Evolutionary conservation across 2,797 vertebrate genomes (phyloP), one percentile per base, ranked within the genome.

Genomic region (Triplophysa yarkandensis): DNA sequence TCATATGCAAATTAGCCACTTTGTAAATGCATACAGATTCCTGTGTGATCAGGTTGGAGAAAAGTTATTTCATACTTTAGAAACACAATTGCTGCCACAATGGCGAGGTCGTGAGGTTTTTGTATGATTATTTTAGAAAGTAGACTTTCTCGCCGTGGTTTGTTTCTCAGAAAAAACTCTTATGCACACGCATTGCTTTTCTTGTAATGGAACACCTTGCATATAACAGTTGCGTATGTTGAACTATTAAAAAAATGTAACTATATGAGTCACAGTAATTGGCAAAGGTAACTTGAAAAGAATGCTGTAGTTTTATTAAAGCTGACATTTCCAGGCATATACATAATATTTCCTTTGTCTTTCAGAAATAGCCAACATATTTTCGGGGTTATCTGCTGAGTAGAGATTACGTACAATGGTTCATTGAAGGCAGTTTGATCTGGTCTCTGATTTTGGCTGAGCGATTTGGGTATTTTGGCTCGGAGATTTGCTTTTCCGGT

Each of bases 401-500:
- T 23, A n/a, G 34, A 55, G 48, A 57, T 57, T 66, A 43, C 4
- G 9, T 43, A 44, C 52, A 46, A 52, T 39, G 58, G 19, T 50
- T 71, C 34, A 23, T 44, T 17, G 54, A 55, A 58, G 71, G 27
- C 46, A 66, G 62, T 66, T 74, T 74, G 50, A 74, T 74, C 36
- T 23, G 27, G 11, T 74, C 3, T 66, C 39, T 57, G 50, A 58
- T 66, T 74, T 44, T 58, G 21, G 39, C 72, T 74, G 28, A 36
- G 72, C 14, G 14, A 52, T 66, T n/a, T 58, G 55, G 27, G 7
- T 65, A 34, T 36, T 36, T 58, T 74, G 72, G 64, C 64, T 75
- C 43, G 2, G n/a, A 60, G 72, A 68, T 74, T 74, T 74, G 63
- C 41, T 48, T 16, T 75, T 43, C 32, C 1, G 10, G 28, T 68